These are phyloP conservation scores for Aythya fuligula DNA, from an alignment of 2,797 vertebrate species.

Conservation along the genomic window DNA sequence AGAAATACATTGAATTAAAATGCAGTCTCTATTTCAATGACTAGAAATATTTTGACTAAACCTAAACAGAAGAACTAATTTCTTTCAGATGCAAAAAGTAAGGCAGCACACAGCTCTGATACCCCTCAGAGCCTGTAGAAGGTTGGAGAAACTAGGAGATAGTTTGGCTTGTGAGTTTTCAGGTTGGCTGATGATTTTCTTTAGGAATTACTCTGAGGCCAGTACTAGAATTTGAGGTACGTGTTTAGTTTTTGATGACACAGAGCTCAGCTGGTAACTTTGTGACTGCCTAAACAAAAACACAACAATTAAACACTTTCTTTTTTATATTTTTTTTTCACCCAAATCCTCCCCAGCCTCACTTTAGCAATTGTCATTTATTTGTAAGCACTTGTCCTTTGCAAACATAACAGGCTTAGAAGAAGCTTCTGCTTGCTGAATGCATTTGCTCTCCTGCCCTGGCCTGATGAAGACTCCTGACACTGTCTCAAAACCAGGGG, in stretches of 20 bases:
- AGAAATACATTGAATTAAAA: not conserved
- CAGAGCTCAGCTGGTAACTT: not conserved
- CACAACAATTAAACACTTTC: not conserved
- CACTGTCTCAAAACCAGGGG: not conserved
- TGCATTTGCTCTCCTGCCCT: not conserved
- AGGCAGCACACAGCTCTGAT: not conserved
- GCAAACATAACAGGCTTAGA: not conserved
- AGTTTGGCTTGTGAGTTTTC: not conserved
- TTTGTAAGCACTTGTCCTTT: not conserved
- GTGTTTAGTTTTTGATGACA: not conserved
- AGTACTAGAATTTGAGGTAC: not conserved
- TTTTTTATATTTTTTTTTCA: not conserved
- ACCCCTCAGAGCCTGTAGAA: not conserved
- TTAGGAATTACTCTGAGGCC: not conserved
- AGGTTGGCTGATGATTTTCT: not conserved
- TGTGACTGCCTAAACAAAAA: not conserved
- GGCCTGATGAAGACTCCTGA: not conserved
- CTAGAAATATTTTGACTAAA: not conserved
- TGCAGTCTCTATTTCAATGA: not conserved
- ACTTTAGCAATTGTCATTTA: not conserved
- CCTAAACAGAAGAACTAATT: not conserved
- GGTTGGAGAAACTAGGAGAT: not conserved
- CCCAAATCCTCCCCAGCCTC: not conserved
- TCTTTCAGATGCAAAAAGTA: not conserved
- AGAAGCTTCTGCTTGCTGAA: not conserved